Base-by-base conservation (phyloP, 2,797 vertebrate genomes). In the Eulemur mongoz region DNA sequence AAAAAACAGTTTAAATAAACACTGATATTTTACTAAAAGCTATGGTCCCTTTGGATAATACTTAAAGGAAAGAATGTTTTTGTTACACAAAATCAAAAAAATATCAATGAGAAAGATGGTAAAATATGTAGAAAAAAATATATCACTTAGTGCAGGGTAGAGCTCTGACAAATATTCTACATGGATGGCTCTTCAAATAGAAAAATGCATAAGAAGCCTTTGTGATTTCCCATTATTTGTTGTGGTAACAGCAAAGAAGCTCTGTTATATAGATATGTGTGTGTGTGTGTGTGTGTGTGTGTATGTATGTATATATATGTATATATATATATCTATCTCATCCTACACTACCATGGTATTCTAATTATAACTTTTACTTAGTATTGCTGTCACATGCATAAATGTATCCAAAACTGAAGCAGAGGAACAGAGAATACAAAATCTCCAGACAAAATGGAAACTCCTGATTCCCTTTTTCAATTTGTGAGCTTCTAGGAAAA, bases 331-430 rank as follows among this genome's bases (percentile, higher is more conserved):
- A 85, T 40, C 23, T 70, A 43, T 82, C 43, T 91, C 89, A 72
- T 40, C 72, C 92, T 82, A 88, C 76, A 48, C 78, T 78, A 65
- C 93, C 87, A 90, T 72, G 35, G 59, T 78, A 88, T 75, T 95
- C 95, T 96, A 96, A 97, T 97, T 97, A 93, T 97, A 96, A 87
- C 30, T 92, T 93, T 83, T 87, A 92, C 81, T 95, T 91, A 97
- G 69, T 70, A 82, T 83, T 75, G 73, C 63, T 76, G 57, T 87
- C 73, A 80, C 17, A 48, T 89, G 78, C 67, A 78, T 83, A 67
- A 83, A 73, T 85, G 48, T 82, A 91, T 90, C 93, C 92, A 96
- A 96, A 91, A 89, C 57, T 94, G 45, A 78, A 91, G 27, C 57
- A 95, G 82, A 89, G 80, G 69, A 93, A 90, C 89, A 95, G 80